Conservation (phyloP, 2,113 vertebrate species). For the Balaenoptera acutorostrata region DNA sequence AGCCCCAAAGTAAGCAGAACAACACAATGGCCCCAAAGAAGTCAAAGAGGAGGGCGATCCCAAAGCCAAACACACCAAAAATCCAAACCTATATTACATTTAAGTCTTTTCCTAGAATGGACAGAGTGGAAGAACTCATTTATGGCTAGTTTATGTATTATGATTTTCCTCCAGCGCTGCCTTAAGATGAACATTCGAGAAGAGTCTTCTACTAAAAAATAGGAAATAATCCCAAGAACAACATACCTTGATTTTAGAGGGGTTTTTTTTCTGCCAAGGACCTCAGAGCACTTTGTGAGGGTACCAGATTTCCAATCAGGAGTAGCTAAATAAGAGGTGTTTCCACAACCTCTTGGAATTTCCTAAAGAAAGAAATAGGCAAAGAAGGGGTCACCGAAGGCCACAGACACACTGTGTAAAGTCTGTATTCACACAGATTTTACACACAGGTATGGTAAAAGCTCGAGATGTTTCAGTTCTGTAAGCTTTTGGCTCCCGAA, state of each 20-base stretch:
- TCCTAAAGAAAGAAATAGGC: conserved; percentile 41
- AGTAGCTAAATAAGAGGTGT: background rate
- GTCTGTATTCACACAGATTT: conserved; percentile 19
- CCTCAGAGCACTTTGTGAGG: background rate
- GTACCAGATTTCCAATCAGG: background rate
- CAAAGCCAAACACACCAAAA: background rate
- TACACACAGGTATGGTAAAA: conserved; percentile 6
- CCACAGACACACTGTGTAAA: conserved; percentile 5
- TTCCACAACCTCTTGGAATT: conserved; percentile 32
- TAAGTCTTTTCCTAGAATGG: background rate
- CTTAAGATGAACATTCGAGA: background rate
- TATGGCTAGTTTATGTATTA: background rate
- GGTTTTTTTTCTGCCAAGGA: background rate
- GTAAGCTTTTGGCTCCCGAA: conserved; percentile 50
- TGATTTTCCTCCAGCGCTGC: background rate
- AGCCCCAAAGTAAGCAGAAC: background rate
- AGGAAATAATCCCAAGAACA: background rate
- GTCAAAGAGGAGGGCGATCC: background rate
- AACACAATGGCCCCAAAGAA: background rate
- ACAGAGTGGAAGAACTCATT: background rate
- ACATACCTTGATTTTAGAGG: background rate
- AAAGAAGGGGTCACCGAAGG: conserved; percentile 34
- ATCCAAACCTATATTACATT: background rate
- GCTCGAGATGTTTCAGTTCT: conserved; percentile 15
- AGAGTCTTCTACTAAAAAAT: background rate